Percentiles rank a stretch among this genome's conserved stretches.
phyloP scores from a whole-genome alignment of 2,888 invertebrate species.

The Cephus runcator region DNA sequence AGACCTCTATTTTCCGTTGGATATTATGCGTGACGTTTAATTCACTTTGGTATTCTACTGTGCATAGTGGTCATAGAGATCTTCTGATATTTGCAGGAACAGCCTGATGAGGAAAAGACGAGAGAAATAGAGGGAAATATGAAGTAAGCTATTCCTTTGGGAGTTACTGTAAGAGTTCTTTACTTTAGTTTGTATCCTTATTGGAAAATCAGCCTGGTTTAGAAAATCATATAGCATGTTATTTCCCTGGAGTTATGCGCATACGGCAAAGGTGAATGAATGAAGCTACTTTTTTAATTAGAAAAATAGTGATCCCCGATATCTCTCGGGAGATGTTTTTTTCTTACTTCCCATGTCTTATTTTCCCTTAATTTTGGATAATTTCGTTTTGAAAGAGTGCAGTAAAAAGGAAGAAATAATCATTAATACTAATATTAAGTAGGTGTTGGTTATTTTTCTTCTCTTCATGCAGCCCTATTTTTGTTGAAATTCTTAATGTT shows the following conservation, averaged over 20 bases:
- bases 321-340: background rate
- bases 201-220: background rate
- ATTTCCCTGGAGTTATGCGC: background rate
- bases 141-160: too few relatives aligned
- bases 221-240: background rate
- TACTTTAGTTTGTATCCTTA: background rate
- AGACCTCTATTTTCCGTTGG: background rate
- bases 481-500: background rate
- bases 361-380: background rate
- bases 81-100: background rate
- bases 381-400: too few relatives aligned
- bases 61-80: background rate
- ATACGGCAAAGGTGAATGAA: background rate
- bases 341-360: background rate
- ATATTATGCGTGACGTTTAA: background rate
- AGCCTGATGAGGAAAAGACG: background rate
- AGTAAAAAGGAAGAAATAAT: too few relatives aligned
- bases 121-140: background rate
- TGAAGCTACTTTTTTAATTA: background rate
- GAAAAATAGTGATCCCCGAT: background rate
- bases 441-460: background rate
- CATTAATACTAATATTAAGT: too few relatives aligned
- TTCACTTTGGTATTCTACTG: background rate
- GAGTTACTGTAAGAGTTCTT: background rate
- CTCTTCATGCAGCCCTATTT: background rate